Conservation (phyloP, 2,888 invertebrate genomes). For the Ectemnius continuus region DNA sequence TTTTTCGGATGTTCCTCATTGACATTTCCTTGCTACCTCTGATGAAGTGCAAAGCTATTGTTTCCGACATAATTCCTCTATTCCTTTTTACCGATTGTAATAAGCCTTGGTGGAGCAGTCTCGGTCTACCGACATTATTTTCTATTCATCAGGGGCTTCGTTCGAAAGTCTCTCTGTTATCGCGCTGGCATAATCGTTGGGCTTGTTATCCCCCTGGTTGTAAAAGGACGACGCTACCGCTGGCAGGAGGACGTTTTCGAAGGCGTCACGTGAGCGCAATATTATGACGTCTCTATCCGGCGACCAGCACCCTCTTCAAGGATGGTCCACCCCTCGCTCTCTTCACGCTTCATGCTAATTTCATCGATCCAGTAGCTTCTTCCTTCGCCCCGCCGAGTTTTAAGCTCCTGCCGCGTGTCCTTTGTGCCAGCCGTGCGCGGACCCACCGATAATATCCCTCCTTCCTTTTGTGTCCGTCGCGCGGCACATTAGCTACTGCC, state of each 20-base stretch:
- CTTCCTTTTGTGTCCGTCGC: slow-evolving; percentile 43
- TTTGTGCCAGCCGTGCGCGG: slow-evolving; percentile 41
- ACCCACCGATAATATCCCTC: slow-evolving; percentile 53
- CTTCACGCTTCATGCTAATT: slow-evolving; percentile 48
- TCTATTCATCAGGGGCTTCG: no score
- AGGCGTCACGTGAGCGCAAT: slow-evolving; percentile 38
- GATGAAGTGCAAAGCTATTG: slow-evolving; percentile 3
- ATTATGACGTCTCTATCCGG: slow-evolving; percentile 50
- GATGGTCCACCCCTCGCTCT: slow-evolving; percentile 32
- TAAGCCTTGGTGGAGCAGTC: background rate
- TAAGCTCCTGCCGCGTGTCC: slow-evolving; percentile 40
- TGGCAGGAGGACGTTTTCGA: slow-evolving; percentile 5
- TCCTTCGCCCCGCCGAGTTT: slow-evolving; percentile 32
- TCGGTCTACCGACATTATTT: no score
- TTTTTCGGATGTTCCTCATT: no score
- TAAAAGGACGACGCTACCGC: background rate
- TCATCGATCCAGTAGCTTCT: slow-evolving; percentile 50
- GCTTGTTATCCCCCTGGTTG: slow-evolving; percentile 3
- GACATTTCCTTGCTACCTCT: no score
- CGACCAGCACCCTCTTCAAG: slow-evolving; percentile 36
- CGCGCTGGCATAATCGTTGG: slow-evolving; percentile 9
- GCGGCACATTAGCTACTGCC: slow-evolving; percentile 29
- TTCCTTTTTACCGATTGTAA: background rate
- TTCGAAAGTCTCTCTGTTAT: slow-evolving; percentile 27
- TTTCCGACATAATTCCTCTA: background rate